Base-by-base conservation (phyloP, 2,797 vertebrate species). In the Neosilurus mollespiculum region DNA sequence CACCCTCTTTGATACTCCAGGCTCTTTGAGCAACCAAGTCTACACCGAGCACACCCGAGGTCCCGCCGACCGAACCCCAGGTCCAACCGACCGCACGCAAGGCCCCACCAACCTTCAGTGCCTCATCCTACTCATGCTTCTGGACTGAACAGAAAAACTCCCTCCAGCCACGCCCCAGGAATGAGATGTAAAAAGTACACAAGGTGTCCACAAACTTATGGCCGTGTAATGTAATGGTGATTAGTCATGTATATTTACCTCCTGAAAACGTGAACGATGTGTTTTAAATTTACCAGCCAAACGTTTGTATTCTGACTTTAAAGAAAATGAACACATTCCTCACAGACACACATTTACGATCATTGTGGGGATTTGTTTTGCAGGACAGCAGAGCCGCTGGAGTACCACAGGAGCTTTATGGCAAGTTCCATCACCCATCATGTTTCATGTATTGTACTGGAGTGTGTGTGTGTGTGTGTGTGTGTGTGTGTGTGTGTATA, bases 321-420 rank as follows among this genome's bases (percentile, higher is more conserved):
- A 30, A 30, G 30, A 30, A 30, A 30, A 30, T 30, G 30, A 30
- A 30, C 30, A 30, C 30, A 30, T 30, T 30, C 30, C 30, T 30
- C 30, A 71, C 11, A 49, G 22, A 22, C 10, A n/a, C 10, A n/a
- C 3, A 71, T 69, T 77, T 43, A 15, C 62, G 49, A 4, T n/a
- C 15, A 9, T 59, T 79, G 9, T 9, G 30, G 9, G 30, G 14
- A 1, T 59, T 71, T 80, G 1, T 67, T 78, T 85, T 18, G 18
- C 86, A 99, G 98, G 91, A 98, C 95, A 0, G 98, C 97, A 81
- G 97, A 99, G 84, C 98, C 98, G 1, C 43, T 98, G 91, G 97
- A 99, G 85, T 99, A 97, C 89, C 97, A 99, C 92, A 94, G 96
- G 85, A 97, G 96, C 78, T 99, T 99, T 92, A 90, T 99, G 95